Percentiles rank a stretch among this genome's conserved stretches.
Evolutionary conservation across 2,113 vertebrate species (phyloP).

Genomic region (Phyllopteryx taeniolatus): DNA sequence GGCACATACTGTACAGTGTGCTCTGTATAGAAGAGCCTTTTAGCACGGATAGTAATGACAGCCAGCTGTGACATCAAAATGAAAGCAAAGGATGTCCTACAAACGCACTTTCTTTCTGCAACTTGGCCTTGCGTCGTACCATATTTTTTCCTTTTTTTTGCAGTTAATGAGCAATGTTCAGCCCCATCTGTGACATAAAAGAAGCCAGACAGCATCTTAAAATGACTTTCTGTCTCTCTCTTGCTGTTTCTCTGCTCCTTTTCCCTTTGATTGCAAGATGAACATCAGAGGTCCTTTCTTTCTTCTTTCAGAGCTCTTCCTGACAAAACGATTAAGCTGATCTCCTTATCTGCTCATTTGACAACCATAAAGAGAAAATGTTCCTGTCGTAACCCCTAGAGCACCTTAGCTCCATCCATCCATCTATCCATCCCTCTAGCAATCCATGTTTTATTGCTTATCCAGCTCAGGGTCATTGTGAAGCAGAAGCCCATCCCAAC

Average conservation of each 20-base stretch:
- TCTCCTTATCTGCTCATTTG: constrained; percentile 51
- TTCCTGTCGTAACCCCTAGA: constrained; percentile 35
- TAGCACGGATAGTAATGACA: background rate
- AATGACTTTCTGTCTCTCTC: constrained; percentile 29
- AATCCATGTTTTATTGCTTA: background rate
- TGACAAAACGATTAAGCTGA: constrained; percentile 56
- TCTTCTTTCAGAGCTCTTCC: constrained; percentile 29
- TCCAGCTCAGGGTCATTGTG: no score
- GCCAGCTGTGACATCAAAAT: constrained; percentile 8
- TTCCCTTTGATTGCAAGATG: constrained; percentile 39
- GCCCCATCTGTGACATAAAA: constrained; percentile 24
- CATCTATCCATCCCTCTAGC: background rate
- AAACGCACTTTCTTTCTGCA: constrained; percentile 1
- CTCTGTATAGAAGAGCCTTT: background rate
- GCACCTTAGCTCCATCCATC: constrained; percentile 3
- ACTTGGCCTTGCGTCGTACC: constrained; percentile 10
- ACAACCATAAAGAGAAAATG: constrained; percentile 45
- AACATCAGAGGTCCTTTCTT: constrained; percentile 43
- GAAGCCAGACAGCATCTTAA: constrained; percentile 35
- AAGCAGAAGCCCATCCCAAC: no score
- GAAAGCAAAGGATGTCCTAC: constrained; percentile 14
- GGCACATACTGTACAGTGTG: background rate
- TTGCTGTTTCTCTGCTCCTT: constrained; percentile 22
- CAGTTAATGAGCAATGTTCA: constrained; percentile 38
- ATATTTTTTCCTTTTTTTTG: constrained; percentile 4